Evolutionary conservation across 2,113 vertebrate genomes (phyloP), one percentile per base, ranked within the genome.

Genomic region (Zingel zingel): DNA sequence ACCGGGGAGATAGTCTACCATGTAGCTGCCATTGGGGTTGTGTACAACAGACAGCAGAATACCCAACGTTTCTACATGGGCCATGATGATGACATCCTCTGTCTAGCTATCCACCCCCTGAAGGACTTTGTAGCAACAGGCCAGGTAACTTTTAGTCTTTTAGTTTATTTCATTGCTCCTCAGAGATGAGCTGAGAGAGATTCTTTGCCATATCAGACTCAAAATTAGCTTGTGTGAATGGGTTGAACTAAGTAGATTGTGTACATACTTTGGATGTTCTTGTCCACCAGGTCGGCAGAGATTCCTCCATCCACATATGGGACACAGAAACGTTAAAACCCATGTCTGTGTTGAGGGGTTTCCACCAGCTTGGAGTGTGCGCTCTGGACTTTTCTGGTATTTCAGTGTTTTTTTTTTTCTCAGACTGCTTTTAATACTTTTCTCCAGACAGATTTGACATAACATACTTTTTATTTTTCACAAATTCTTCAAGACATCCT

Each of bases 51-150:
- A 3, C 98, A 99, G 30, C 98, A 99, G 92, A 99, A 99, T 88
- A 99, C 97, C 0, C 98, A 99, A 53, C 96, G 97, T 77, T 99
- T 99, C 85, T 99, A 99, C 92, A 94, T 99, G 85, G 97, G 98
- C 18, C 98, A 99, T 5, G 97, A 99, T 15, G 98, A 99, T 77
- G 98, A 99, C 86, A 98, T 99, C 74, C 97, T 99, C 57, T 99
- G 98, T 94, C 94, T 99, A 91, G 96, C 97, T 67, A 96, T 99
- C 85, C 98, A 99, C 82, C 98, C 98, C 36, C 90, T 98, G 50
- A 99, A 98, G 94, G 98, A 99, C 94, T 99, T 97, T 23, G 97
- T 99, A 89, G 98, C 98, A 75, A 99, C 98, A 79, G 98, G 98
- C 93, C 98, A 99, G 97, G 98, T 99, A 15, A 21, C 14, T 27